A percentile compares a stretch with the other conserved stretches of the same genome.
Conservation (phyloP, 2,113 vertebrate genomes). For the Thymallus thymallus region DNA sequence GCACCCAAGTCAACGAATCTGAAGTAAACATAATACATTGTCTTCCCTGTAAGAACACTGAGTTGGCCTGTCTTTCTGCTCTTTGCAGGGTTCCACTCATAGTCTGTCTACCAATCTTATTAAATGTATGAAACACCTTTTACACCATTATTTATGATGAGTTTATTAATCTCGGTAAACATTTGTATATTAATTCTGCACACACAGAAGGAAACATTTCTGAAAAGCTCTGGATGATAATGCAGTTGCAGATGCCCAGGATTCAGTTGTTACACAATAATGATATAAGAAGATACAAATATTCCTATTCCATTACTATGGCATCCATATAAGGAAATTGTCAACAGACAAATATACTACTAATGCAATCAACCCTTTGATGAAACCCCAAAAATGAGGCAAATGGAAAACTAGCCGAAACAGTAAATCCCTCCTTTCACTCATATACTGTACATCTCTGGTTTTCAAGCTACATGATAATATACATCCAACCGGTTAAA, state of each 20-base stretch:
- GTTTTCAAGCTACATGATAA: too few species aligned
- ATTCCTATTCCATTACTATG: neutral
- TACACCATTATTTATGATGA: neutral
- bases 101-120: conserved; percentile 33
- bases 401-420: too few species aligned
- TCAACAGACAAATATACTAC: too few species aligned
- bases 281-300: neutral
- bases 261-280: neutral
- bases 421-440: too few species aligned
- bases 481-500: too few species aligned
- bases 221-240: too few species aligned
- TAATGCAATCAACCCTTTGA: too few species aligned
- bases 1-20: conserved; percentile 78
- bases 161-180: neutral
- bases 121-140: neutral
- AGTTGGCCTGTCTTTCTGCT: conserved; percentile 57
- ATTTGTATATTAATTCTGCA: neutral
- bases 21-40: conserved; percentile 81
- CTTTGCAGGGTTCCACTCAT: conserved; percentile 24
- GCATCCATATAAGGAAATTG: neutral
- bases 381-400: too few species aligned
- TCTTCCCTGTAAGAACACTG: conserved; percentile 68
- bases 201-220: neutral
- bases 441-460: too few species aligned
- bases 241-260: neutral